Evolutionary conservation across 2,797 vertebrate species (phyloP).

Genomic region (Myioborus melanocephalus): DNA sequence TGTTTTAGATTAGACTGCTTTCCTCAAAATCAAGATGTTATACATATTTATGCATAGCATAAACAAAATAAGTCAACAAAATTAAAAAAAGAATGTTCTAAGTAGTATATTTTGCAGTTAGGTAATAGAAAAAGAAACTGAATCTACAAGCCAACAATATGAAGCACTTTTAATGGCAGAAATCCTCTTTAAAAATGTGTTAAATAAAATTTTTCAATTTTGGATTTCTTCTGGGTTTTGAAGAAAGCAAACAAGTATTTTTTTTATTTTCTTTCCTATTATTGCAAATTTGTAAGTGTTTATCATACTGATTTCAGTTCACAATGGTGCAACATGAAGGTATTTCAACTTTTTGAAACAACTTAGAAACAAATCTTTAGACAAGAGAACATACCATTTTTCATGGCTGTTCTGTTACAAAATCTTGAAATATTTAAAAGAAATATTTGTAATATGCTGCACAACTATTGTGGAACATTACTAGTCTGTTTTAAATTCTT

Average conservation of each 20-base stretch:
- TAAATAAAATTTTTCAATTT: background rate
- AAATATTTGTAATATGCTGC: slow-evolving; percentile 4
- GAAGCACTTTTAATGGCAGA: background rate
- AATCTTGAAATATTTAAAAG: slow-evolving; percentile 22
- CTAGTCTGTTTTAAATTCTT: slow-evolving; percentile 49
- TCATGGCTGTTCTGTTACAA: background rate
- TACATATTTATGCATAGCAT: background rate
- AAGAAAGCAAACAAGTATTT: background rate
- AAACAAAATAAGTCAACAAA: background rate
- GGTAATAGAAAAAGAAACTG: background rate
- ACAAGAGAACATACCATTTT: background rate
- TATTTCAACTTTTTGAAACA: background rate
- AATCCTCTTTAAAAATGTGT: background rate
- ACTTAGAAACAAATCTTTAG: background rate
- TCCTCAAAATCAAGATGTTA: background rate
- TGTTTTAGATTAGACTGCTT: background rate
- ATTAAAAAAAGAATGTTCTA: background rate
- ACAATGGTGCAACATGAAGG: background rate
- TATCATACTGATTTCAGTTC: background rate
- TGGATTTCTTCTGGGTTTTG: background rate
- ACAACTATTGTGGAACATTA: slow-evolving; percentile 14
- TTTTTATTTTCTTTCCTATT: background rate
- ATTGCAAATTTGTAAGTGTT: background rate
- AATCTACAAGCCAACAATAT: background rate
- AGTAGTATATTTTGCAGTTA: background rate